phyloP scores from a whole-genome alignment of 1,140 invertebrate species.

The Coelopa frigida region DNA sequence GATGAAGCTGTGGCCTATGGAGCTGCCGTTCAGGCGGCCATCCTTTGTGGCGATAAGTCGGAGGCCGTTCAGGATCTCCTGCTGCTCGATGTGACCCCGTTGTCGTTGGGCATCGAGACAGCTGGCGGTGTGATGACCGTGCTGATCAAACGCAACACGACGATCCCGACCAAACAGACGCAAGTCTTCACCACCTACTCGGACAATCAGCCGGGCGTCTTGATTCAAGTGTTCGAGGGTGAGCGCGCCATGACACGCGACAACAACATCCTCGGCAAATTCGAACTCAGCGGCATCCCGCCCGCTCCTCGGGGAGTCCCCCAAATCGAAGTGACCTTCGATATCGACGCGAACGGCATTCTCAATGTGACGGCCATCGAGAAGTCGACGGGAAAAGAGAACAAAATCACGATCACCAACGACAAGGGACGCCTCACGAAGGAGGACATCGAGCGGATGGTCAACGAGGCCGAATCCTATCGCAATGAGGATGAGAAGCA shows the following conservation, averaged over 20 bases:
- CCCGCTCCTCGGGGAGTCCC: constrained; percentile 89
- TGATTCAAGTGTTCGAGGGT: constrained; percentile 84
- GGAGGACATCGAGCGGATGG: constrained; percentile 96
- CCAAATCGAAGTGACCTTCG: constrained; percentile 87
- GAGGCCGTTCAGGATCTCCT: constrained; percentile 84
- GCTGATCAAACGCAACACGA: constrained; percentile 91
- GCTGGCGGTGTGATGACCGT: constrained; percentile 96
- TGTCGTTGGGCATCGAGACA: constrained; percentile 96
- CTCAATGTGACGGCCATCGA: constrained; percentile 82
- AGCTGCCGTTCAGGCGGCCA: constrained; percentile 85
- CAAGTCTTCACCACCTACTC: constrained; percentile 95
- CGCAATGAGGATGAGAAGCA: constrained; percentile 85
- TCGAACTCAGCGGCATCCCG: constrained; percentile 87
- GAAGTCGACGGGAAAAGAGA: constrained; percentile 90
- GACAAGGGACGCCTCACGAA: constrained; percentile 93
- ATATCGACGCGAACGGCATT: constrained; percentile 84
- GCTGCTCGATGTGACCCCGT: constrained; percentile 85
- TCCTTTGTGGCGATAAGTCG: constrained; percentile 88
- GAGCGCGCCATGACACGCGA: constrained; percentile 87
- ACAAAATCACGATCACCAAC: constrained; percentile 97
- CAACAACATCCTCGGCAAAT: constrained; percentile 87
- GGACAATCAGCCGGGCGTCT: constrained; percentile 91
- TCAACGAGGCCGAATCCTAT: constrained; percentile 92
- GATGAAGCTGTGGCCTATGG: constrained; percentile 91
- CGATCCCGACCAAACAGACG: constrained; percentile 91